phyloP scores from a whole-genome alignment of 2,797 vertebrate genomes.

The Glossophaga mutica region DNA sequence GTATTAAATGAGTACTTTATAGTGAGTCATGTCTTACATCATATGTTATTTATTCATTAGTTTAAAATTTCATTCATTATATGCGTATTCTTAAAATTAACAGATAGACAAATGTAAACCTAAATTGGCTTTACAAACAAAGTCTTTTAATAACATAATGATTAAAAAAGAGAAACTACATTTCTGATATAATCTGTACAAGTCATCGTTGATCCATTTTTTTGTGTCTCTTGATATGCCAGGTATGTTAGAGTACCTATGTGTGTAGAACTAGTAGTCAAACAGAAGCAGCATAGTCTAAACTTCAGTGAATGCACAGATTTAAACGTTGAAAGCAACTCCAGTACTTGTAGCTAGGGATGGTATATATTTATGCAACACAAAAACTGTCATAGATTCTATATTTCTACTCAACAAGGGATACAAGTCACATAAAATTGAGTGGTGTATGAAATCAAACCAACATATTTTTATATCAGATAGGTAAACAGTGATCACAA shows the following conservation, averaged over 20 bases:
- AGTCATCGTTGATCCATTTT: background rate
- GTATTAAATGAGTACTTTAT: background rate
- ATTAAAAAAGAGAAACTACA: background rate
- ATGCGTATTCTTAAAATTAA: background rate
- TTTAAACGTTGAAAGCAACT: background rate
- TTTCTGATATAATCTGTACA: background rate
- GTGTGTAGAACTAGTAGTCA: background rate
- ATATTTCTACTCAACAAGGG: background rate
- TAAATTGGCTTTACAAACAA: background rate
- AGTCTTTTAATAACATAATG: background rate
- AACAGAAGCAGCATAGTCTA: background rate
- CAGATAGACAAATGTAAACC: background rate
- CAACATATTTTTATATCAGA: background rate
- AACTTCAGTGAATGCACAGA: background rate
- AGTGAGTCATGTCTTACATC: background rate
- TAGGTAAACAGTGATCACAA: background rate
- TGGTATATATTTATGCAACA: background rate
- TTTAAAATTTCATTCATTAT: background rate
- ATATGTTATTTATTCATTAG: background rate
- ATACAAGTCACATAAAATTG: background rate
- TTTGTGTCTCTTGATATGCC: background rate
- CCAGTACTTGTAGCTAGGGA: background rate
- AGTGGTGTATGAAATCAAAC: background rate
- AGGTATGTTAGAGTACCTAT: background rate
- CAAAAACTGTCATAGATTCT: background rate